phyloP scores from a whole-genome alignment of 2,888 invertebrate species.

The Odontomyia ornata region DNA sequence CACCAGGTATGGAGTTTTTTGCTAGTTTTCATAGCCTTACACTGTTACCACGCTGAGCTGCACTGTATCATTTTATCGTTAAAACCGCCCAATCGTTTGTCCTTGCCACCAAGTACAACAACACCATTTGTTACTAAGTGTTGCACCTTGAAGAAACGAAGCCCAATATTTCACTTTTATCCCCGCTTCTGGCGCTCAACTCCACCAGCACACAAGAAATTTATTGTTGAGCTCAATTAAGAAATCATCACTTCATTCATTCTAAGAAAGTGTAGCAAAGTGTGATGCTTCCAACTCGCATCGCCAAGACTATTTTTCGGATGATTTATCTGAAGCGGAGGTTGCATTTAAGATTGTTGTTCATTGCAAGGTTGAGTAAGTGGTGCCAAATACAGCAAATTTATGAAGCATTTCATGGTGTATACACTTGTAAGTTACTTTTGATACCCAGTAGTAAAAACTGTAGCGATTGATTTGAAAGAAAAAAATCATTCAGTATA shows the following conservation, averaged over 20 bases:
- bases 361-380: not conserved
- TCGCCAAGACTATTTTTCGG: conserved; percentile 32
- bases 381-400: no score
- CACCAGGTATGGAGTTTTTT: not conserved
- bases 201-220: conserved; percentile 49
- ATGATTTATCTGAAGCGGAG: conserved; percentile 37
- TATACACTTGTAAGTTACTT: no score
- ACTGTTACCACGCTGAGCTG: not conserved
- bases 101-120: not conserved
- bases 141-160: conserved; percentile 8
- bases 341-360: conserved; percentile 18
- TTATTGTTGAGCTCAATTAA: conserved; percentile 55
- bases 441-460: no score
- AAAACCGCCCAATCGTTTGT: conserved; percentile 31
- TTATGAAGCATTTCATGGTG: no score
- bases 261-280: conserved; percentile 45
- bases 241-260: conserved; percentile 54
- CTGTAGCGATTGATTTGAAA: no score
- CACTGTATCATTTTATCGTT: not conserved
- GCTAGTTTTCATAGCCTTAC: not conserved
- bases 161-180: conserved; percentile 37
- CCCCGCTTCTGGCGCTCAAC: conserved; percentile 20
- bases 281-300: conserved; percentile 36
- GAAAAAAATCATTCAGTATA: no score
- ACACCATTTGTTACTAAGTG: not conserved